Evolutionary conservation across 2,797 vertebrate genomes (phyloP).

Genomic region (Steatocranus sp.): DNA sequence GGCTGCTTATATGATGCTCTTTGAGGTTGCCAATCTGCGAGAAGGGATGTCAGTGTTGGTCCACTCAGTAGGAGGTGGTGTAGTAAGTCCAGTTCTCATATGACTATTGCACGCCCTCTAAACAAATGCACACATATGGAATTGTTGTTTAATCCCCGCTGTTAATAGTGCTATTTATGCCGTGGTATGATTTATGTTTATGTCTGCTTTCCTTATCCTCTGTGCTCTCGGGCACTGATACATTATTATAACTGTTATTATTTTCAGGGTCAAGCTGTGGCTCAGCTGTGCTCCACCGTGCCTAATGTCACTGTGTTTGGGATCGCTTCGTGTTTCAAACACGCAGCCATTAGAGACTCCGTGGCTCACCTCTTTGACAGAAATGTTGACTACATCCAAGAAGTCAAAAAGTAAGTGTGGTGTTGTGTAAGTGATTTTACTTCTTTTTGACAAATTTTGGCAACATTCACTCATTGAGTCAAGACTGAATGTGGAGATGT

Average conservation of each 20-base stretch:
- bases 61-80: slow-evolving; percentile 93
- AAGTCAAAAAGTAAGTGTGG: slow-evolving; percentile 90
- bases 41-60: slow-evolving; percentile 98
- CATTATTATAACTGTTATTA: slow-evolving; percentile 19
- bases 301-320: slow-evolving; percentile 92
- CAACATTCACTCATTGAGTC: background rate
- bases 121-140: background rate
- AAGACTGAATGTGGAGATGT: background rate
- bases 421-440: background rate
- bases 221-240: background rate
- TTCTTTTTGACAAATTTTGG: background rate
- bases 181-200: background rate
- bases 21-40: slow-evolving; percentile 93
- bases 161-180: background rate
- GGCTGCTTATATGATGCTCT: slow-evolving; percentile 98
- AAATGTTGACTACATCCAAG: slow-evolving; percentile 93
- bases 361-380: slow-evolving; percentile 96
- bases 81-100: slow-evolving; percentile 79
- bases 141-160: background rate
- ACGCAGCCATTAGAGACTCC: slow-evolving; percentile 91
- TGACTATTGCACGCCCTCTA: background rate
- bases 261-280: slow-evolving; percentile 94
- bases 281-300: slow-evolving; percentile 93
- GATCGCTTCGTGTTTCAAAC: slow-evolving; percentile 94
- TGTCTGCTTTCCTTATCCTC: background rate